Conservation (phyloP, 2,797 vertebrate genomes). For the Gymnocypris eckloni region DNA sequence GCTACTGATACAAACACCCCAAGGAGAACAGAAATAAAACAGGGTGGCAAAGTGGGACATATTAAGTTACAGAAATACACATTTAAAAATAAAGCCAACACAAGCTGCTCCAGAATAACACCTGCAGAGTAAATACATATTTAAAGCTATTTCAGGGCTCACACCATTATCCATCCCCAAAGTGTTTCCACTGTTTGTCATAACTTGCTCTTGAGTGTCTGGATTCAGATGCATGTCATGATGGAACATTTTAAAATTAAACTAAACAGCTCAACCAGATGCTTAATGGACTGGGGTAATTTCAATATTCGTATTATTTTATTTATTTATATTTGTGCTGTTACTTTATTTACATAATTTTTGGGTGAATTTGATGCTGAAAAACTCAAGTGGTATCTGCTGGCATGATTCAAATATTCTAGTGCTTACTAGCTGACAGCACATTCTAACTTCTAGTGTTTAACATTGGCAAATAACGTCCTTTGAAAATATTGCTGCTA, state of each 20-base stretch:
- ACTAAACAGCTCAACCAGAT: background rate
- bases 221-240: background rate
- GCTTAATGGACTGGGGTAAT: background rate
- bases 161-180: background rate
- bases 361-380: conserved; percentile 54
- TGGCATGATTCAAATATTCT: background rate
- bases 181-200: conserved; percentile 18
- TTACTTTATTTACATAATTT: background rate
- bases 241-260: background rate
- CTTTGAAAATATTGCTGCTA: background rate
- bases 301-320: background rate
- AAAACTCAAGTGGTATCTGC: background rate
- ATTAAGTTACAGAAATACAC: conserved; percentile 68
- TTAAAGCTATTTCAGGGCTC: conserved; percentile 26
- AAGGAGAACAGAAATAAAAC: conserved; percentile 59
- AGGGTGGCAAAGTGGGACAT: background rate
- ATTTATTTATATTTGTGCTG: background rate
- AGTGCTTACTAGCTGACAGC: background rate
- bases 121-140: conserved; percentile 54
- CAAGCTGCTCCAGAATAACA: conserved; percentile 53
- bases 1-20: conserved; percentile 44
- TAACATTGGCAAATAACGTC: background rate
- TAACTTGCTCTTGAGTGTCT: conserved; percentile 9
- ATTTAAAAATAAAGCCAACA: conserved; percentile 67
- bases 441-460: background rate